Evolutionary conservation across 1,140 invertebrate species (phyloP).

Genomic region (Campoletis sonorensis): DNA sequence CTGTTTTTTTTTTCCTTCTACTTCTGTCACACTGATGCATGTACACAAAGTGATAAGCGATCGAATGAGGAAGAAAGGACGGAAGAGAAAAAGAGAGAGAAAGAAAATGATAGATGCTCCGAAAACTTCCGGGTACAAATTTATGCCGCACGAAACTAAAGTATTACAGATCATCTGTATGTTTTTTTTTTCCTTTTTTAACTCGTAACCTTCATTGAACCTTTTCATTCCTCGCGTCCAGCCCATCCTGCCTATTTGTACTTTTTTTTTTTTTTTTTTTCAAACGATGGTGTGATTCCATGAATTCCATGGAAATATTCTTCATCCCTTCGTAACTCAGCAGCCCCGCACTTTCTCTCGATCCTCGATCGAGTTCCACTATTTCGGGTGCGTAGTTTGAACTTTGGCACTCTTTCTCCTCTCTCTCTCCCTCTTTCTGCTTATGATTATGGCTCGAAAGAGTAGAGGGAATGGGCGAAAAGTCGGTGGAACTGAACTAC

Average conservation of each 20-base stretch:
- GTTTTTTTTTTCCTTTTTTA: neutral
- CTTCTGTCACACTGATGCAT: neutral
- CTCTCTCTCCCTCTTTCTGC: neutral
- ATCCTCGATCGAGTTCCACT: neutral
- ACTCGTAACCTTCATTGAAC: neutral
- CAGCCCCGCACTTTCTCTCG: neutral
- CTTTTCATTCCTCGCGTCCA: neutral
- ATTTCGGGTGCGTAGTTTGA: conserved; percentile 47
- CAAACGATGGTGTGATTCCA: neutral
- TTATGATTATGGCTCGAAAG: neutral
- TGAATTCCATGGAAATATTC: neutral
- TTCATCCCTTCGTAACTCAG: neutral
- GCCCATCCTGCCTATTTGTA: neutral
- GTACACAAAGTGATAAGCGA: neutral
- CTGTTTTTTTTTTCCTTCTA: too few species aligned
- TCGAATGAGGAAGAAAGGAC: neutral
- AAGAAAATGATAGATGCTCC: neutral
- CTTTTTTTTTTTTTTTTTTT: neutral
- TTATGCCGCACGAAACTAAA: neutral
- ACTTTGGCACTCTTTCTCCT: conserved; percentile 24
- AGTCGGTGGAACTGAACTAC: neutral
- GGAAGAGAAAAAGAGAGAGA: neutral
- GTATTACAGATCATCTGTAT: neutral
- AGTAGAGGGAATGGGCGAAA: neutral
- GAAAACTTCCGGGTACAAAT: neutral